Base-by-base conservation (phyloP, 2,888 invertebrate genomes). In the Cerastoderma edule region DNA sequence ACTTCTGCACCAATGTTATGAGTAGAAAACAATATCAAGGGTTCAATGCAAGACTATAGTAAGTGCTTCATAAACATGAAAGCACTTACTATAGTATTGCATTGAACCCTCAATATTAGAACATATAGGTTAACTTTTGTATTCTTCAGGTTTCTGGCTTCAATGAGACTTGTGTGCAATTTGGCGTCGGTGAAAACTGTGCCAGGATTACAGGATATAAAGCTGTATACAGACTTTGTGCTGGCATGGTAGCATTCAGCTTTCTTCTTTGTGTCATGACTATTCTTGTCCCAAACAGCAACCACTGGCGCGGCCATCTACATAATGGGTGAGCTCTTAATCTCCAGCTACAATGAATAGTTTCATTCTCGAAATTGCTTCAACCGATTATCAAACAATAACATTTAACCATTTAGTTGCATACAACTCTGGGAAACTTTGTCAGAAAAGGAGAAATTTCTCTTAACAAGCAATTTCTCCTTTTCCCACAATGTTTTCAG, bases 201-300 rank as follows among this genome's bases (percentile, higher is more conserved):
- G 87, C 88, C 32, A 84, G 84, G 27, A 80, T 93, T 53, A 87
- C 92, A 24, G 93, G 93, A 13, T 93, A 93, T 78, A 90, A 92
- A 83, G 93, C 93, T 32, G 93, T 93, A 27, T 93, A 93, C 75
- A 85, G 93, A 60, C 84, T 93, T 19, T 92, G 92, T 73, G 87
- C 93, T 67, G 93, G 92, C 10, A 86, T 93, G 78, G 91, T 92
- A 24, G 88, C 86, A 16, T 93, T 93, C 82, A 91, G 90, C 80
- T 82, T 91, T 53, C 44, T 92, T n/a, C 83, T 93, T 72, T 87
- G 90, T 81, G 4, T 93, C 3, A 32, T 91, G 13, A 93, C 92
- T n/a, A 74, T 92, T 19, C 90, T 90, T 80, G 91, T 93, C 8
- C 88, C 90, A 8, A 91, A 89, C 24, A 93, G 93, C 78, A 86